These are phyloP conservation scores for Sebastes fasciatus DNA, from an alignment of 2,113 vertebrate genomes.

Conservation along the genomic window DNA sequence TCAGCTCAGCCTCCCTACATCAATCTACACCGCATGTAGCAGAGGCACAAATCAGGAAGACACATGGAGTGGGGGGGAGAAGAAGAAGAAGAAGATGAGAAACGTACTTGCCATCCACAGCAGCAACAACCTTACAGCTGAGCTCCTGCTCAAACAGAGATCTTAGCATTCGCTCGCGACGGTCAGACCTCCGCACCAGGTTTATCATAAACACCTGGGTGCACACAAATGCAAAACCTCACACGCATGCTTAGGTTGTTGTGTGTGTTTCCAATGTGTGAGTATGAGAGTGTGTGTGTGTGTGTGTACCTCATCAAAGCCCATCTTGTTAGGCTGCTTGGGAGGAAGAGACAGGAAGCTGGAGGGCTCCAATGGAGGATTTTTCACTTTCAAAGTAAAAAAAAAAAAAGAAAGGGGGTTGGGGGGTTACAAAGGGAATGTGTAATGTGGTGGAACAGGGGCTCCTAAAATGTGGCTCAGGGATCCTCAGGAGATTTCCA, in stretches of 20 bases:
- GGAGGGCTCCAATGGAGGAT: conserved; percentile 85
- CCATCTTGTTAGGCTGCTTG: conserved; percentile 88
- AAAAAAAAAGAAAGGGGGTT: not conserved
- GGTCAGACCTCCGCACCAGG: conserved; percentile 86
- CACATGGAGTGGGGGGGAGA: conserved; percentile 14
- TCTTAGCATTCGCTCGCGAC: conserved; percentile 88
- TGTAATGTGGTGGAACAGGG: conserved; percentile 41
- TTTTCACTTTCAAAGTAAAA: conserved; percentile 80
- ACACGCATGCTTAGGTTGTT: conserved; percentile 12
- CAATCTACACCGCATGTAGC: conserved; percentile 40
- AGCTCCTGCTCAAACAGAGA: conserved; percentile 87
- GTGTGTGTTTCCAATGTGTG: not conserved
- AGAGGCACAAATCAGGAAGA: conserved; percentile 43
- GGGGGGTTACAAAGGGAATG: conserved; percentile 62
- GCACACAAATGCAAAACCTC: conserved; percentile 52
- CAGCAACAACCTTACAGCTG: conserved; percentile 85
- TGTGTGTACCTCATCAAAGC: conserved; percentile 89
- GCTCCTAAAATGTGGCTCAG: conserved; percentile 18
- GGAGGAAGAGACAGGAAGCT: conserved; percentile 79
- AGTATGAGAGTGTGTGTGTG: not conserved
- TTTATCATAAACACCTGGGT: conserved; percentile 88
- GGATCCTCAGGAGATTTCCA: not conserved
- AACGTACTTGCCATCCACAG: conserved; percentile 93
- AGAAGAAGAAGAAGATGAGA: conserved; percentile 46
- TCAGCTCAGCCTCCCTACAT: conserved; percentile 47